Evolutionary conservation across 2,113 vertebrate species (phyloP).

Genomic region (Myiozetetes cayanensis): DNA sequence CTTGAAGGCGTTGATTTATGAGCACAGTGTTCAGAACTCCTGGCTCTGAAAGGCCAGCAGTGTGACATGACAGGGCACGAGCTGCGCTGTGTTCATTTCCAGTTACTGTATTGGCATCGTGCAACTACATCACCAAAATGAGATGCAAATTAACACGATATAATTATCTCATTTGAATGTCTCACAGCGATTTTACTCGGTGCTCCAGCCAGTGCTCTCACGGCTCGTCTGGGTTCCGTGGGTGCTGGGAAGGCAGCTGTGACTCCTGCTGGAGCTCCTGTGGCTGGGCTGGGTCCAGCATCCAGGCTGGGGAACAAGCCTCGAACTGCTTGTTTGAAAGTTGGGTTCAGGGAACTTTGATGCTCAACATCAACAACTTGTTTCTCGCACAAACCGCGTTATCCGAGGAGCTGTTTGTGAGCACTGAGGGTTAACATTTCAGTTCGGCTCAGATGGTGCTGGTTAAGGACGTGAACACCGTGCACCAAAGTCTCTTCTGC

Average conservation of each 20-base stretch:
- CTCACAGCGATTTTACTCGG: background rate
- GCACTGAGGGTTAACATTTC: background rate
- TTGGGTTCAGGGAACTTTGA: background rate
- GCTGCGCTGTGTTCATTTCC: background rate
- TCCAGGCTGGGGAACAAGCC: background rate
- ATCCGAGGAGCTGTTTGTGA: background rate
- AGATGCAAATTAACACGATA: background rate
- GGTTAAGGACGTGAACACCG: background rate
- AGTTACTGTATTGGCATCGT: background rate
- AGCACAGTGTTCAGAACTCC: background rate
- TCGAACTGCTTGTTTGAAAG: background rate
- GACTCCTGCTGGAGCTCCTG: rapidly evolving
- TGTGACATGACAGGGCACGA: background rate
- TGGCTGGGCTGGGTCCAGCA: rapidly evolving
- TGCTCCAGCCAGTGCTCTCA: background rate
- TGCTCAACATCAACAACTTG: background rate
- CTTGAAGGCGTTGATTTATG: background rate
- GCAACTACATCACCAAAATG: background rate
- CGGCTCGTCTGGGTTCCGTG: rapidly evolving
- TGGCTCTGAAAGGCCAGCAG: background rate
- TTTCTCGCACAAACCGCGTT: background rate
- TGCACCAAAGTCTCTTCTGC: background rate
- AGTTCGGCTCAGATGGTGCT: background rate
- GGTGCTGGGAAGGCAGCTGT: rapidly evolving
- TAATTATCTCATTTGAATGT: background rate